Base-by-base conservation (phyloP, 2,113 vertebrate genomes). In the Theristicus caerulescens region DNA sequence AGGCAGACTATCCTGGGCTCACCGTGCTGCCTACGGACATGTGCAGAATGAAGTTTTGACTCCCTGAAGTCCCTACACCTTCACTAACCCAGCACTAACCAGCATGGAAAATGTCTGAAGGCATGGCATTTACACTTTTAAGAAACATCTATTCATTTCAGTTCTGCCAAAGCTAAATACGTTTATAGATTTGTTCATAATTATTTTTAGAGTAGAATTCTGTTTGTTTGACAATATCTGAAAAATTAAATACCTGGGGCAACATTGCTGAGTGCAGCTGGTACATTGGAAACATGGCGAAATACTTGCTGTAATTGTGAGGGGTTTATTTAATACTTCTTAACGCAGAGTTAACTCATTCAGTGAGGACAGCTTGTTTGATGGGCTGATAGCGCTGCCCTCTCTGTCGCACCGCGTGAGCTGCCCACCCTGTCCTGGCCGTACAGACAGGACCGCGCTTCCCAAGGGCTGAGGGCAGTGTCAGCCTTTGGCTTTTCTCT, bases 141-240 rank as follows among this genome's bases (percentile, higher is more conserved):
- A 67, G 70, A 88, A 72, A 88, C 85, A 72, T 24, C 54, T 91
- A 65, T 72, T 91, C 66, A 66, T 90, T 92, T 67, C 64, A 67
- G 36, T 52, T 93, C 86, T 94, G 84, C 70, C 55, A 96, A 93
- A 97, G 88, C 71, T 88, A 93, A 94, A 95, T 51, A 51, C 29
- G 3, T 65, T 86, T 91, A 90, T 94, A 76, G 94, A 94, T 96
- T 92, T 97, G 93, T 82, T 77, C 49, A 0, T 97, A 95, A 97
- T 97, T 96, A 95, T 93, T 98, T 97, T 95, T 66, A 82, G 79
- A 95, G 81, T n/a, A 81, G 80, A 96, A 83, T 86, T 96, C 84
- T 97, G 94, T 96, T 82, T 95, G 83, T 95, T 96, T 96, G 93
- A 96, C 81, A 96, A 62, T 80, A 86, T 89, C 96, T 94, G 92